A percentile compares a stretch with the other conserved stretches of the same genome.
These are phyloP conservation scores for Oscheius sp. DNA, from an alignment of 2,888 invertebrate genomes.

Conservation along the genomic window DNA sequence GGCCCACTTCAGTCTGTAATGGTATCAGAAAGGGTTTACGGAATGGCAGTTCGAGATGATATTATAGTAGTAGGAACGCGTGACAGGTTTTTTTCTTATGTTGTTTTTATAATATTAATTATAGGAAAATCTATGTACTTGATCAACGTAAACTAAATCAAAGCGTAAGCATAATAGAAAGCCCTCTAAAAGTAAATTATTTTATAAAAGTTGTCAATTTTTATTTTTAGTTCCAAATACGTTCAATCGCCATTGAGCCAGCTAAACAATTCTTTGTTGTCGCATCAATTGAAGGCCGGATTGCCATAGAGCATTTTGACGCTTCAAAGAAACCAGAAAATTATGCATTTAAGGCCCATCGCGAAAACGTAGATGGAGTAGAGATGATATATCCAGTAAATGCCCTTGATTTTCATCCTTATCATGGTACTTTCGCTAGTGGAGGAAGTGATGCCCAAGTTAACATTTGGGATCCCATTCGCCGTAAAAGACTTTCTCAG, in stretches of 20 bases:
- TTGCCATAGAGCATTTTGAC: conserved; percentile 86
- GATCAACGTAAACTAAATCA: conserved; percentile 92
- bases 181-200: conserved; percentile 82
- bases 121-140: conserved; percentile 87
- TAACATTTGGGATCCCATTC: conserved; percentile 99
- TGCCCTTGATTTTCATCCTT: conserved; percentile 94
- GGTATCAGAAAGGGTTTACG: conserved; percentile 76
- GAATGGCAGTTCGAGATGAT: conserved; percentile 66
- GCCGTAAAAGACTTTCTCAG: conserved; percentile 96
- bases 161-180: conserved; percentile 92
- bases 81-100: conserved; percentile 32
- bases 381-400: conserved; percentile 98
- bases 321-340: conserved; percentile 95
- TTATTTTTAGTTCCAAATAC: conserved; percentile 84
- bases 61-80: conserved; percentile 54
- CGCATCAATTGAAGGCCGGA: conserved; percentile 80
- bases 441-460: conserved; percentile 94
- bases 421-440: conserved; percentile 87
- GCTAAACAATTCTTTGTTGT: conserved; percentile 93
- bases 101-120: neutral
- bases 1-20: conserved; percentile 69
- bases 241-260: conserved; percentile 86
- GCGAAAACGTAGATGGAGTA: conserved; percentile 77
- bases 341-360: conserved; percentile 76
- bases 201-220: neutral